Base-by-base conservation (phyloP, 2,888 invertebrate species). In the Cheilosia vulpina region DNA sequence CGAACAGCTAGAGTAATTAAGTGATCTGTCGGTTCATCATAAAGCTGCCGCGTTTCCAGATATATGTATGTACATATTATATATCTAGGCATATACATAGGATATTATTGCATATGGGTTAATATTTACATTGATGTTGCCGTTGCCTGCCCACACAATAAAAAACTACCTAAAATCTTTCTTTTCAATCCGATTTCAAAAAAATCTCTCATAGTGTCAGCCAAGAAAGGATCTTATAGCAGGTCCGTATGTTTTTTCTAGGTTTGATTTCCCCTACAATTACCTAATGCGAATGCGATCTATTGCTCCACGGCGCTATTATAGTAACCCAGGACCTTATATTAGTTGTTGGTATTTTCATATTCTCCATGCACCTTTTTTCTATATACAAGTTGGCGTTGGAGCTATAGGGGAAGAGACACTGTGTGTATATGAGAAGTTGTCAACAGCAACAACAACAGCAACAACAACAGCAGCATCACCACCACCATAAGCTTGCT, bases 381-480 rank as follows among this genome's bases (percentile, higher is more conserved):
- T 45, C n/a, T 47, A 13, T 41, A 38, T 43, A 41, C 38, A 55
- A 15, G 47, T 63, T 77, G 34, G 5, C 62, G 27, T 13, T 65
- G 38, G 13, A 45, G 45, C 45, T 45, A 65, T 45, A 65, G 62
- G 60, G 31, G 31, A 73, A 66, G 38, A n/a, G 5, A 34, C 6
- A 41, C 1, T 38, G n/a, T 58, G 6, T 57, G 41, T 21, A 62
- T 68, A 62, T 62, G 72, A 72, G 52, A 58, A 52, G 57, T 52
- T 19, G 21, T 31, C 50, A 58, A 34, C 58, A 57, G 11, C 34
- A 71, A 68, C 43, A 31, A 31, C 5, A 24, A 4, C 24, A 4
- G 2, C 21, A 66, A 58, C 27, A 73, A 31, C 63, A 75, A 13
- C 69, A 71, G 15, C 55, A 83, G 43, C 55, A 77, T 66, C 58